These are phyloP conservation scores for Tiliacea aurago DNA, from an alignment of 2,888 invertebrate species.

Conservation along the genomic window DNA sequence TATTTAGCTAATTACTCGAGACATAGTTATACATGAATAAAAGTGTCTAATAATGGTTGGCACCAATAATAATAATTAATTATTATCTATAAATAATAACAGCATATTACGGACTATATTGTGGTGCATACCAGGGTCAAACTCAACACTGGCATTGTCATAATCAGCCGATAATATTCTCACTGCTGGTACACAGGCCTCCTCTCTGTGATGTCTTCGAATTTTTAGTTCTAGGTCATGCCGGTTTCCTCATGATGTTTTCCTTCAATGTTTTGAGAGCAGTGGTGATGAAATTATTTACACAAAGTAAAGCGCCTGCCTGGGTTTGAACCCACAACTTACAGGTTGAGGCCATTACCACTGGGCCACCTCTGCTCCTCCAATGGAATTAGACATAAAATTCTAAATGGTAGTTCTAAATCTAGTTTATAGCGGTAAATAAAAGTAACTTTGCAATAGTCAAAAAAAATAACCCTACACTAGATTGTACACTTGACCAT, in stretches of 20 bases:
- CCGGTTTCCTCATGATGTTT: too few species aligned
- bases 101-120: conserved; percentile 20
- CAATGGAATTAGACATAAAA: conserved; percentile 29
- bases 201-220: too few species aligned
- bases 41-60: conserved; percentile 3
- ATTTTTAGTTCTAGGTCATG: too few species aligned
- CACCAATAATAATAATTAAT: conserved; percentile 15
- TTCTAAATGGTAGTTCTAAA: conserved; percentile 40
- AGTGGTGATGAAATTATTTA: too few species aligned
- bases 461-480: conserved; percentile 56
- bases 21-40: conserved; percentile 20
- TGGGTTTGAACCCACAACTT: too few species aligned
- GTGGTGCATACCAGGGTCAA: conserved; percentile 17
- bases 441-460: conserved; percentile 49
- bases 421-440: conserved; percentile 28
- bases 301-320: too few species aligned
- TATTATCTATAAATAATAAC: not conserved
- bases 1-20: conserved; percentile 21
- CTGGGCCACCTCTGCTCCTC: too few species aligned
- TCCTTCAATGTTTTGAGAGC: too few species aligned
- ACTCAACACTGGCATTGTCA: conserved; percentile 22
- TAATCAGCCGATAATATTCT: too few species aligned
- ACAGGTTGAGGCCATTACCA: too few species aligned
- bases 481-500: conserved; percentile 62
- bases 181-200: too few species aligned